These are phyloP conservation scores for Danaus plexippus DNA, from an alignment of 1,140 invertebrate species.

Conservation along the genomic window DNA sequence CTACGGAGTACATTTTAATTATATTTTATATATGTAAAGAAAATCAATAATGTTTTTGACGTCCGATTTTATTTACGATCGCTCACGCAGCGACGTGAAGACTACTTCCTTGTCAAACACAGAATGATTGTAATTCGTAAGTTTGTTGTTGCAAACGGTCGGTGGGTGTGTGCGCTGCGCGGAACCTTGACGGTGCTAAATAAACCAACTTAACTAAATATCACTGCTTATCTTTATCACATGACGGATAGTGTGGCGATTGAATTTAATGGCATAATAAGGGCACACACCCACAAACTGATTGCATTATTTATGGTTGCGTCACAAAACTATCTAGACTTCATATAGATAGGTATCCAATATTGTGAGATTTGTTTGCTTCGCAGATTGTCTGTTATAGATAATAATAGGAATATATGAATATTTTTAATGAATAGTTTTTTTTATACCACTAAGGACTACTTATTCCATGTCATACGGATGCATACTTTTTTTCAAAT, in stretches of 20 bases:
- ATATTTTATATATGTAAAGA: conserved; percentile 29
- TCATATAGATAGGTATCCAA: conserved; percentile 1
- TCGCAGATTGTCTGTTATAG: no score
- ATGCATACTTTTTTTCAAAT: no score
- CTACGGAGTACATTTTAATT: conserved; percentile 62
- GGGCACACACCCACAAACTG: conserved; percentile 33
- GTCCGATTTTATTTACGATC: conserved; percentile 3
- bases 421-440: no score
- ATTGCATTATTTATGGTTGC: conserved; percentile 23
- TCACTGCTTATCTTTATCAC: conserved; percentile 6
- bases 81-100: conserved; percentile 38
- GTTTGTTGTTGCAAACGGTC: conserved; percentile 29
- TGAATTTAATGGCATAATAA: conserved; percentile 20
- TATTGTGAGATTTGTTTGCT: no score
- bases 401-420: no score
- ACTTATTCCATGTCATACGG: no score
- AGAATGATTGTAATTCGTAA: conserved; percentile 40
- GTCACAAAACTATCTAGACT: conserved; percentile 15
- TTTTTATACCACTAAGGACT: no score
- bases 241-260: conserved; percentile 11
- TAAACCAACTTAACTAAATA: conserved; percentile 30
- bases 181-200: conserved; percentile 37
- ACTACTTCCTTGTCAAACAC: conserved; percentile 34
- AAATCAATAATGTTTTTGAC: conserved; percentile 22
- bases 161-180: conserved; percentile 30